Conservation (phyloP, 2,113 vertebrate genomes). For the Anolis sagrei region DNA sequence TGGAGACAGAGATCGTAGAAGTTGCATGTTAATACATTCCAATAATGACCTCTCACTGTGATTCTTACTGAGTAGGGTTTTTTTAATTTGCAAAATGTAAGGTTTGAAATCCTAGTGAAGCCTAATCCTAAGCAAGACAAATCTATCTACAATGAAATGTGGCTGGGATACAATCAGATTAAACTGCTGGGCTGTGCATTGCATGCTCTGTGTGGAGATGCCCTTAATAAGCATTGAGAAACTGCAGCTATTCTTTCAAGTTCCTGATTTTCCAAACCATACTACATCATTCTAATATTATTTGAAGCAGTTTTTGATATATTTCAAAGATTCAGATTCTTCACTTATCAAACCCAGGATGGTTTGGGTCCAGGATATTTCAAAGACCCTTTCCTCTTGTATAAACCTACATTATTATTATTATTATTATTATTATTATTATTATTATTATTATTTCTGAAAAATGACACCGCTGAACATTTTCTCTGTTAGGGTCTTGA, state of each 20-base stretch:
- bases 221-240: neutral
- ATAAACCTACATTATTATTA: too few relatives aligned
- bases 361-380: neutral
- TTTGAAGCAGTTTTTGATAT: neutral
- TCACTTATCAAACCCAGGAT: neutral
- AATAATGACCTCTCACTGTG: conserved; percentile 44
- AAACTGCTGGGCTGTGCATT: neutral
- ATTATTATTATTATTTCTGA: neutral
- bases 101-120: neutral
- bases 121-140: neutral
- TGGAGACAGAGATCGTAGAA: neutral
- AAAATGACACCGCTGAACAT: neutral
- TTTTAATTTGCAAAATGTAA: neutral
- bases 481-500: neutral
- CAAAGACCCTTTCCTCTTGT: neutral
- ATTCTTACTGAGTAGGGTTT: conserved; percentile 27
- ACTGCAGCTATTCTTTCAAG: neutral
- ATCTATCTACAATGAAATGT: neutral
- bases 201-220: neutral
- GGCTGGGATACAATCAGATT: neutral
- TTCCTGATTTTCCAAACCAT: neutral
- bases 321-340: neutral
- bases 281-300: neutral
- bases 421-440: too few relatives aligned
- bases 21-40: conserved; percentile 35